Conservation (phyloP, 2,113 vertebrate genomes). For the Neotoma lepida region DNA sequence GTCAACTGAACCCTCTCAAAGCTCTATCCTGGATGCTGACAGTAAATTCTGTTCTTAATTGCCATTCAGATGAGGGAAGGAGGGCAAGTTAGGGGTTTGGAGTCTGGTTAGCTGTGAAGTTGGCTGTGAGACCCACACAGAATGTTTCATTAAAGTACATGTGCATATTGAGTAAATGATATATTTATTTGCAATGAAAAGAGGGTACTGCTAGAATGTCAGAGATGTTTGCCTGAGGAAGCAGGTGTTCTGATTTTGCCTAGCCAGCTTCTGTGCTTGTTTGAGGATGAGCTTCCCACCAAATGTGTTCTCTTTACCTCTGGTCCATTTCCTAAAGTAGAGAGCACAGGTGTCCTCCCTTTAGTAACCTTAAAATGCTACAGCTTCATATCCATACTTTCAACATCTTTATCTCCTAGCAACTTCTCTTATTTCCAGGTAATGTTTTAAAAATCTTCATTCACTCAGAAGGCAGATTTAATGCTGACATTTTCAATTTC, state of each 20-base stretch:
- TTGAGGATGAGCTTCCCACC: neutral
- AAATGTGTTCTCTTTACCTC: neutral
- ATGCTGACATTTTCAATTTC: slow-evolving; percentile 64
- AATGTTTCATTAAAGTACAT: slow-evolving; percentile 63
- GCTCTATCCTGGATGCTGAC: slow-evolving; percentile 64
- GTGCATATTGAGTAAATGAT: slow-evolving; percentile 57
- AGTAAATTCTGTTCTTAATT: slow-evolving; percentile 72
- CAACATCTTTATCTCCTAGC: slow-evolving; percentile 1
- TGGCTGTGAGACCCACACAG: slow-evolving; percentile 49
- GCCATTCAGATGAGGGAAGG: slow-evolving; percentile 51
- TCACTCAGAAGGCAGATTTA: slow-evolving; percentile 58
- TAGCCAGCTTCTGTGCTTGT: neutral
- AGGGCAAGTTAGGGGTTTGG: slow-evolving; percentile 53
- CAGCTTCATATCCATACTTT: slow-evolving; percentile 18
- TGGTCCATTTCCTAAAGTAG: slow-evolving; percentile 21
- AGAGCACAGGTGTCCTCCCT: slow-evolving; percentile 29
- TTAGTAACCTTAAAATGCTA: slow-evolving; percentile 37
- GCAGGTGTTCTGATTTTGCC: slow-evolving; percentile 58
- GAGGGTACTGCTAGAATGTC: slow-evolving; percentile 44
- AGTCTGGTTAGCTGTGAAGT: slow-evolving; percentile 66
- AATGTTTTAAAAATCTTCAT: slow-evolving; percentile 56
- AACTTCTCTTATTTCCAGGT: slow-evolving; percentile 62
- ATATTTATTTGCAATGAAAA: slow-evolving; percentile 65
- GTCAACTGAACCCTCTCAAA: slow-evolving; percentile 78
- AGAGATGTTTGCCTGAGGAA: slow-evolving; percentile 50